Conservation (phyloP, 2,113 vertebrate species). For the Pteruthius melanotis region DNA sequence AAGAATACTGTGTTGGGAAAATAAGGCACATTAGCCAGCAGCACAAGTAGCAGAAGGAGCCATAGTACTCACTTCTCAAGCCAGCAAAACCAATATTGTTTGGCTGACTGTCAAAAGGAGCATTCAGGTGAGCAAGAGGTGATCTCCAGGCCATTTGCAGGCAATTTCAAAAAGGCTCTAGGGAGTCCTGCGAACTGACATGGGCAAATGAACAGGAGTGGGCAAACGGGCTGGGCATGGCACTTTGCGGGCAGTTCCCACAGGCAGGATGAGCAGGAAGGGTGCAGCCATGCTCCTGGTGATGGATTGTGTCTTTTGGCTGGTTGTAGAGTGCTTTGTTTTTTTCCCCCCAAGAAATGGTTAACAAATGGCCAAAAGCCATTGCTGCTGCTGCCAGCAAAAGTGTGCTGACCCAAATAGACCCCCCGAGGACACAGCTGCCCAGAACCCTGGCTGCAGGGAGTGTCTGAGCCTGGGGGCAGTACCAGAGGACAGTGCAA, state of each 20-base stretch:
- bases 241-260: rapidly evolving
- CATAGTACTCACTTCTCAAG: not conserved
- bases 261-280: rapidly evolving
- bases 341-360: no score
- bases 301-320: not conserved
- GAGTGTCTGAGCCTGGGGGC: no score
- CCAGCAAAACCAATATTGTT: not conserved
- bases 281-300: rapidly evolving
- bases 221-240: not conserved
- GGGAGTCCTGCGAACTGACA: rapidly evolving
- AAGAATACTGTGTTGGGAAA: not conserved
- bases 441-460: no score
- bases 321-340: not conserved
- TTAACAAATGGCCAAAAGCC: not conserved
- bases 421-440: no score
- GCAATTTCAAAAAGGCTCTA: not conserved
- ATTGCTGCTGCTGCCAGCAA: not conserved
- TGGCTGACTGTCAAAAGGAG: not conserved
- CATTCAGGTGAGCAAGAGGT: not conserved
- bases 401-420: not conserved
- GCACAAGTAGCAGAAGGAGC: not conserved
- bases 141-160: not conserved
- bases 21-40: not conserved
- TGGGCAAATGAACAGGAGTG: no score
- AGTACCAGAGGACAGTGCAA: no score